Conservation (phyloP, 2,797 vertebrate species). For the Borostomias antarcticus region DNA sequence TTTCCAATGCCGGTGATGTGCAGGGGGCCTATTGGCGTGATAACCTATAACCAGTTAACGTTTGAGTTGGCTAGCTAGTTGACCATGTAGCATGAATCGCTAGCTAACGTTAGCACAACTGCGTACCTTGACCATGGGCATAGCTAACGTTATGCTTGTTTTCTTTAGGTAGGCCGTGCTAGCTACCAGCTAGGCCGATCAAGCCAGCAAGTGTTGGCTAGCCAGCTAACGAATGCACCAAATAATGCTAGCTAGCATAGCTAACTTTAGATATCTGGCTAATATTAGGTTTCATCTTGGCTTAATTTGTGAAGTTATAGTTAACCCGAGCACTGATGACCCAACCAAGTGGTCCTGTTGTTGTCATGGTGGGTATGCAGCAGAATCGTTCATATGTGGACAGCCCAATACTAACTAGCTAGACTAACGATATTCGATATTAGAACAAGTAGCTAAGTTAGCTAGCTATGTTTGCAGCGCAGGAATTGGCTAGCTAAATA, state of each 20-base stretch:
- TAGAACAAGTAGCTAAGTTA: too few species aligned
- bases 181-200: background rate
- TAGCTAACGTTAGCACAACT: too few species aligned
- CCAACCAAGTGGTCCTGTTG: background rate
- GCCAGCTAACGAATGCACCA: background rate
- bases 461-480: too few species aligned
- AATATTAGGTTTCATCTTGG: too few species aligned
- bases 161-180: background rate
- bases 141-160: background rate
- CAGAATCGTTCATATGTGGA: too few species aligned
- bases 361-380: background rate
- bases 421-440: too few species aligned
- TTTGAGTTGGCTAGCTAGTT: background rate
- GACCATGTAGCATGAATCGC: background rate
- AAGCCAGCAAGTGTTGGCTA: background rate
- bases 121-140: too few species aligned
- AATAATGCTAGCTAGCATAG: background rate
- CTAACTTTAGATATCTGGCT: background rate
- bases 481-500: too few species aligned
- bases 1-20: background rate
- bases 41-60: background rate
- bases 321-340: background rate
- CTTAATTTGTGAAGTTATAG: too few species aligned
- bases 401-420: too few species aligned
- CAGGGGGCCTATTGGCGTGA: background rate